These are phyloP conservation scores for Lamprologus sp. DNA, from an alignment of 2,113 vertebrate genomes.

Conservation along the genomic window DNA sequence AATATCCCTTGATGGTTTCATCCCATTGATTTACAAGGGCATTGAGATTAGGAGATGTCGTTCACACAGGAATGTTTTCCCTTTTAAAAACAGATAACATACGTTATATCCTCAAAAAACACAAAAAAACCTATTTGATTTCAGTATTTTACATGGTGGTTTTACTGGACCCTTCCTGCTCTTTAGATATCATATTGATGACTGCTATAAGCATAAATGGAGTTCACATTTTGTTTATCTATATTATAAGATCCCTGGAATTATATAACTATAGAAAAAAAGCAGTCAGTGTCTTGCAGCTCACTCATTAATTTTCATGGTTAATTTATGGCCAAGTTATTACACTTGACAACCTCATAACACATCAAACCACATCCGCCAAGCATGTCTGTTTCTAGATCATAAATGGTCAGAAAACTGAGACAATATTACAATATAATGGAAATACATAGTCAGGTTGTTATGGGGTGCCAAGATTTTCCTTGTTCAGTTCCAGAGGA, in stretches of 20 bases:
- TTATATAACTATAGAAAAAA: not conserved
- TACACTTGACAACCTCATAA: not conserved
- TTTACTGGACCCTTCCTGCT: not conserved
- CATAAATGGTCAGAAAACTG: not conserved
- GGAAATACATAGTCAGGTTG: not conserved
- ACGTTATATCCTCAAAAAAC: not conserved
- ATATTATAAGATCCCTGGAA: not conserved
- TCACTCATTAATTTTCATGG: not conserved
- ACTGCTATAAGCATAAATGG: not conserved
- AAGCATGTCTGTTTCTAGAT: not conserved
- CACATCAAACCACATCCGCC: not conserved
- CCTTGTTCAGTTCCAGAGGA: not conserved
- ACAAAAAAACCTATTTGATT: not conserved
- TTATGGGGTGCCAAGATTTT: not conserved
- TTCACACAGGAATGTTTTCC: not conserved
- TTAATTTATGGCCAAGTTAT: not conserved
- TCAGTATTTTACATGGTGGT: not conserved
- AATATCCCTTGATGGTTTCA: slow-evolving; percentile 1
- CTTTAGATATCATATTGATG: not conserved
- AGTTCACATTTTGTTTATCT: not conserved
- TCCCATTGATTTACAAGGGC: slow-evolving; percentile 17
- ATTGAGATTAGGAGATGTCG: not conserved
- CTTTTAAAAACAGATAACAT: not conserved
- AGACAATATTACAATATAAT: not conserved
- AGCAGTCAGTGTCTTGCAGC: not conserved